Evolutionary conservation across 2,888 invertebrate species (phyloP), one percentile per base, ranked within the genome.

Genomic region (Morpho achilles): DNA sequence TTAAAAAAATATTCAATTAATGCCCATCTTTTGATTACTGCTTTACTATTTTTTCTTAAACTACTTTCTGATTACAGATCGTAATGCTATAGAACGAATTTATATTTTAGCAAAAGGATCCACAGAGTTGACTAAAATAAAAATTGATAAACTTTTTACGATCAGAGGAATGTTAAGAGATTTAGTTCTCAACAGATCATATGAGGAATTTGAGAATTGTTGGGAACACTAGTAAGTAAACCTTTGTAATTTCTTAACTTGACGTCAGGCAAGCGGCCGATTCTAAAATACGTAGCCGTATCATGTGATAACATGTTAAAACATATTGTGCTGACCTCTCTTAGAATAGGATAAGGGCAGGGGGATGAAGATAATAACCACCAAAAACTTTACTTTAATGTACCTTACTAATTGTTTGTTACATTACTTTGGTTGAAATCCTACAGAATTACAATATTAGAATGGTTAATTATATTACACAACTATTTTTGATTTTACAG

Each of bases 81-180:
- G 71, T n/a, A 65, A 63, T 2, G 65, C 81, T 0, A 50, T 87
- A 53, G 86, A 87, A 60, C 67, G 85, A 46, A 62, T 85, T 0
- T 80, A 80, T 44, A 59, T 86, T 0, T 65, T 83, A 39, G 70
- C 82, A 0, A 76, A 75, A 47, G 84, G 86, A 1, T 87, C 87
- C 0, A 67, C 82, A 0, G 87, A 87, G 66, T 76, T 69, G 0
- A 79, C 85, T 0, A 87, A 87, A 65, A 77, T 57, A 8, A 80
- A 77, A 51, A 53, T 87, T 0, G 87, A 87, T 43, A 78, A 76
- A 47, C 56, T 84, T 46, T 67, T 85, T 47, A 85, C 86, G 0
- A 72, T 78, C 16, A 71, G 87, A 59, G 79, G 79, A 1, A 74
- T 87, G 77, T 79, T 85, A 76, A 82, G 86, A 0, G 87, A 87